phyloP scores from a whole-genome alignment of 2,888 invertebrate species.

The Pecten maximus region DNA sequence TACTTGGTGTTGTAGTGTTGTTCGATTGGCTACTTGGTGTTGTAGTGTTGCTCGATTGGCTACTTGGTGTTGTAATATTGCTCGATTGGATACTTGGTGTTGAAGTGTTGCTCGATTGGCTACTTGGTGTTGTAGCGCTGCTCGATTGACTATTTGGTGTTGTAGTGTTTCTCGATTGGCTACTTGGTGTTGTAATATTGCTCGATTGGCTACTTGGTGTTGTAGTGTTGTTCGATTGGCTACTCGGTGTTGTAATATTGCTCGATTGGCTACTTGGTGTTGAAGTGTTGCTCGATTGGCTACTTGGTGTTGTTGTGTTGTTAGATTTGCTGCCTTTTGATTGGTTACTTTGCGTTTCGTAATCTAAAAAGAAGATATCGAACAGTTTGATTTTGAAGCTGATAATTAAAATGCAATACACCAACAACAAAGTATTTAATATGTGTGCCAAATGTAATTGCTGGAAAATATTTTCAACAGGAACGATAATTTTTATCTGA shows the following conservation, averaged over 20 bases:
- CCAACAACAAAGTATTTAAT: background rate
- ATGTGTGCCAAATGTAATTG: background rate
- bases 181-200: background rate
- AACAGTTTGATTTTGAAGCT: background rate
- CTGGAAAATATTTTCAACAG: background rate
- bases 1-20: too few species aligned
- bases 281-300: background rate
- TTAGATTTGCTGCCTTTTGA: background rate
- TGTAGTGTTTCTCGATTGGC: background rate
- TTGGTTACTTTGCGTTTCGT: background rate
- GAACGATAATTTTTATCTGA: background rate
- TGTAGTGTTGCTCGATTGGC: background rate
- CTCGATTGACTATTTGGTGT: background rate
- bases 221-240: background rate
- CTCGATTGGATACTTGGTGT: background rate
- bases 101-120: background rate
- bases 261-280: background rate
- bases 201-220: background rate
- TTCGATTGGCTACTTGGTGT: background rate
- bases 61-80: background rate
- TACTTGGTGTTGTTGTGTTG: background rate
- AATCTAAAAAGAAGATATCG: background rate
- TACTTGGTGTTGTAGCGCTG: background rate
- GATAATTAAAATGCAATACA: background rate
- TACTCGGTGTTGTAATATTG: background rate